These are phyloP conservation scores for Pterocles orientalis DNA, from an alignment of 2,113 vertebrate genomes.

Conservation along the genomic window DNA sequence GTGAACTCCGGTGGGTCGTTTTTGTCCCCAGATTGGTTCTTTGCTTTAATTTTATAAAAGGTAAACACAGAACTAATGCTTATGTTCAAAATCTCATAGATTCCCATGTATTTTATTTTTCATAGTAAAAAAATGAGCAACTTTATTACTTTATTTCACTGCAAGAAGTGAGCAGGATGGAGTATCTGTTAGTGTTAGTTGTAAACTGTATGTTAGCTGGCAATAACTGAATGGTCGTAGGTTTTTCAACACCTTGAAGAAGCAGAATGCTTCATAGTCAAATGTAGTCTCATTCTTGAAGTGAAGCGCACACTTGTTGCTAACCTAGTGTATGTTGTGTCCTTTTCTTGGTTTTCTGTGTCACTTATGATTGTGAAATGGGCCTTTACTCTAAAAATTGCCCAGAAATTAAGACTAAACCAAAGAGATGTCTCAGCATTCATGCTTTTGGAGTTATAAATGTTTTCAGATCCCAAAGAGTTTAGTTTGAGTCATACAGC, in stretches of 20 bases:
- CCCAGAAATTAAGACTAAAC: not conserved
- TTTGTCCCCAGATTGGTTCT: not conserved
- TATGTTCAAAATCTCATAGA: not conserved
- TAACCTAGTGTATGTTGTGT: not conserved
- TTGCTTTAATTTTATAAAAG: not conserved
- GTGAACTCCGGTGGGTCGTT: conserved; percentile 1
- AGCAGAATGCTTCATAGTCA: not conserved
- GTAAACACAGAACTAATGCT: not conserved
- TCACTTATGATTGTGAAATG: not conserved
- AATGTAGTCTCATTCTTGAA: not conserved
- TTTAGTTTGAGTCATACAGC: not conserved
- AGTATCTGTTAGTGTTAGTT: not conserved
- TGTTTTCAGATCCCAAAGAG: not conserved
- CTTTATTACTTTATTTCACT: not conserved
- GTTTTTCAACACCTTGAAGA: not conserved
- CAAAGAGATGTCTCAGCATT: not conserved
- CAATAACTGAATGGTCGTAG: not conserved
- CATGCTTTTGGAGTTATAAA: accelerated
- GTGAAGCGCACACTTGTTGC: not conserved
- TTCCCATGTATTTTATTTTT: not conserved
- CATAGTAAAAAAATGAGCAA: not conserved
- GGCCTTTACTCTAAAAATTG: not conserved
- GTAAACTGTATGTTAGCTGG: not conserved
- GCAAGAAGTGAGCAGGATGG: not conserved
- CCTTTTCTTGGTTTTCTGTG: not conserved